These are phyloP conservation scores for zebrafish (Danio rerio) DNA, from an alignment of 2,113 vertebrate genomes.

Conservation along the genomic window GRCz12tu NC_133189.1:43365501-43366000, in stretches of 20 bases:
- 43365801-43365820: constrained; percentile 83
- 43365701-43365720: constrained; percentile 79
- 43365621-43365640: constrained; percentile 69
- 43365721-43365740: constrained; percentile 86
- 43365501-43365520: neutral
- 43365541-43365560: constrained; percentile 13
- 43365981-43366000: constrained; percentile 81
- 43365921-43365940: constrained; percentile 82
- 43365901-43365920: constrained; percentile 55
- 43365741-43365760: constrained; percentile 94
- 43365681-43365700: constrained; percentile 72
- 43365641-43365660: constrained; percentile 68
- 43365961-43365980: constrained; percentile 75
- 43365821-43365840: constrained; percentile 61
- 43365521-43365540: constrained; percentile 39
- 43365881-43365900: constrained; percentile 67
- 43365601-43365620: constrained; percentile 90
- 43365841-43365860: constrained; percentile 65
- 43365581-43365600: constrained; percentile 40
- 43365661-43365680: constrained; percentile 85
- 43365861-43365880: constrained; percentile 89
- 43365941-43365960: constrained; percentile 68
- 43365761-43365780: constrained; percentile 99
- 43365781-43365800: constrained; percentile 89
- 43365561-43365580: constrained; percentile 15